These are phyloP conservation scores for Nysson spinosus DNA, from an alignment of 2,888 invertebrate species.

Conservation along the genomic window DNA sequence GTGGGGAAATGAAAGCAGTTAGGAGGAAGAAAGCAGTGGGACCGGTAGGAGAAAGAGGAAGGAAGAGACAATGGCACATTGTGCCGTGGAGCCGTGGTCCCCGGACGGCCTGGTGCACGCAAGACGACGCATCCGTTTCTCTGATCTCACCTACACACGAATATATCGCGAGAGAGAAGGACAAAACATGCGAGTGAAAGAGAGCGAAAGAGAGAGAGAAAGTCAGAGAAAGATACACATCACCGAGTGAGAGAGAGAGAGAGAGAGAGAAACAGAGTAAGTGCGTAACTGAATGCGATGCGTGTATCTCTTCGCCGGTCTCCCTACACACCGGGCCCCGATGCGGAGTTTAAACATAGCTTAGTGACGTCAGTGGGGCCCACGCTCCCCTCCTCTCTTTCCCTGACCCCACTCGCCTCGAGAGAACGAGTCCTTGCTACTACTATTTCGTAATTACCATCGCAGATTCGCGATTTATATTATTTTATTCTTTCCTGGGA, in stretches of 20 bases:
- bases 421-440: slow-evolving; percentile 1
- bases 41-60: slow-evolving; percentile 25
- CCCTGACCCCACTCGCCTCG: slow-evolving; percentile 15
- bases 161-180: too few relatives aligned
- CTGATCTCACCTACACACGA: slow-evolving; percentile 59
- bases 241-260: too few relatives aligned
- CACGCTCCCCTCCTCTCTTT: slow-evolving; percentile 27
- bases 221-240: too few relatives aligned
- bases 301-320: slow-evolving; percentile 30
- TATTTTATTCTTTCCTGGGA: too few relatives aligned
- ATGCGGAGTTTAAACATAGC: slow-evolving; percentile 65
- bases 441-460: slow-evolving; percentile 13
- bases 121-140: slow-evolving; percentile 66
- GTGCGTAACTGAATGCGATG: slow-evolving; percentile 14
- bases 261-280: too few relatives aligned
- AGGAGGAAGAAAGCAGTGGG: slow-evolving; percentile 36
- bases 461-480: too few relatives aligned
- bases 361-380: slow-evolving; percentile 63
- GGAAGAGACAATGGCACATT: slow-evolving; percentile 69
- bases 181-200: too few relatives aligned
- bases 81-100: slow-evolving; percentile 48
- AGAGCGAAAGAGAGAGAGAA: too few relatives aligned
- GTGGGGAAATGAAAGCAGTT: slow-evolving; percentile 31
- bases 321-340: too few relatives aligned
- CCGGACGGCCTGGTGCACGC: slow-evolving; percentile 47